Base-by-base conservation (phyloP, 2,113 vertebrate genomes). In the Tylochromis polylepis region DNA sequence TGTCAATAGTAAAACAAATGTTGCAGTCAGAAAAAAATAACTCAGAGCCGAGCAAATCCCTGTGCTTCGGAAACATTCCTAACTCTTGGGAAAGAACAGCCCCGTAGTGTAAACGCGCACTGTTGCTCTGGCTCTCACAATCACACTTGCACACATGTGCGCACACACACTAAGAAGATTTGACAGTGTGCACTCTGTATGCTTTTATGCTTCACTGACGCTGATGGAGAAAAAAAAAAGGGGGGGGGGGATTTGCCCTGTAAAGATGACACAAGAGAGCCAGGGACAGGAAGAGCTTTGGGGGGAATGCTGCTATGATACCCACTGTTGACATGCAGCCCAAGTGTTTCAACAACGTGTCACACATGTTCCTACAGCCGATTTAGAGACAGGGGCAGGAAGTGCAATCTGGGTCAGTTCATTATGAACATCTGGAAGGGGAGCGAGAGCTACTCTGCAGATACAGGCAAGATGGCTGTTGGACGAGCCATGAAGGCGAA, bases 371-470 rank as follows among this genome's bases (percentile, higher is more conserved):
- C 84, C 84, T 82, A 88, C 89, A 93, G 88, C 90, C 46, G 92
- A 90, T 92, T 94, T 93, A 90, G 84, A 88, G 90, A 88, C 58
- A n/a, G 62, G 85, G 88, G 75, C 83, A 93, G 87, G 79, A 91
- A 94, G 92, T 82, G 87, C 88, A 89, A 95, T 95, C 93, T 96
- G 93, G 95, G 95, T 96, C 93, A 95, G 85, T 87, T 95, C 91
- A 93, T 94, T 92, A 89, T 2, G 75, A 91, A 95, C 92, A 94
- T 94, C 89, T 93, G 93, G 91, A 91, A 65, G 72, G 72, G 85
- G 85, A 89, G 87, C 1, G 22, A 84, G 89, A 86, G 89, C 87
- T 88, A 86, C 89, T 94, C 91, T 92, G 58, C 87, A 87, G 75
- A 89, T 84, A 90, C 8, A 89, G 27, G 82, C 34, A 86, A 62